Evolutionary conservation across 1,140 invertebrate species (phyloP).

Genomic region (Bemisia tabaci): DNA sequence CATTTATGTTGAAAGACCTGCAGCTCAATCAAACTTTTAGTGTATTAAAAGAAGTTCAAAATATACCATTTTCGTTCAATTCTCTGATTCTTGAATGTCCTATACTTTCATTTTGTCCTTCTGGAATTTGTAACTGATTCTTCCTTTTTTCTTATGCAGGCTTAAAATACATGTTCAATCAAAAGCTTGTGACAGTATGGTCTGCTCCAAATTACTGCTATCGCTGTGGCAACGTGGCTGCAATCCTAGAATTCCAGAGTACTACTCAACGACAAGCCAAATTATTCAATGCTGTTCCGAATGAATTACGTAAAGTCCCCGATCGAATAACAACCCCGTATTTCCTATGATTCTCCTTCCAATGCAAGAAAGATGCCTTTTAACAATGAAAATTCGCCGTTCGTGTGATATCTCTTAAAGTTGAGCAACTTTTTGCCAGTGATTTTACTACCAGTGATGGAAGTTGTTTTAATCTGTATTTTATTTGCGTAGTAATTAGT

Average conservation of each 20-base stretch:
- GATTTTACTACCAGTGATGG: not conserved
- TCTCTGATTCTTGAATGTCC: too few relatives aligned
- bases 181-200: constrained; percentile 91
- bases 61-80: too few relatives aligned
- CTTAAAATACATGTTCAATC: constrained; percentile 91
- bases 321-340: constrained; percentile 85
- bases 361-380: too few relatives aligned
- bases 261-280: constrained; percentile 65
- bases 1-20: too few relatives aligned
- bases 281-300: constrained; percentile 88
- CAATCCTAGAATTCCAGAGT: constrained; percentile 71
- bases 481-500: not conserved
- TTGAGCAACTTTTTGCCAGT: too few relatives aligned
- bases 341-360: constrained; percentile 57
- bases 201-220: constrained; percentile 96
- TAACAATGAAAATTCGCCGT: too few relatives aligned
- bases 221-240: constrained; percentile 85
- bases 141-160: constrained; percentile 45
- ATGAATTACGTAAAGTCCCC: constrained; percentile 82
- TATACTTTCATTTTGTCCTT: too few relatives aligned
- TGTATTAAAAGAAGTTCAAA: too few relatives aligned
- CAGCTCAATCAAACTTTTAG: too few relatives aligned
- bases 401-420: too few relatives aligned
- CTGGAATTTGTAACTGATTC: too few relatives aligned
- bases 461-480: not conserved